Conservation (phyloP, 2,797 vertebrate genomes). For the Cynopterus sphinx region DNA sequence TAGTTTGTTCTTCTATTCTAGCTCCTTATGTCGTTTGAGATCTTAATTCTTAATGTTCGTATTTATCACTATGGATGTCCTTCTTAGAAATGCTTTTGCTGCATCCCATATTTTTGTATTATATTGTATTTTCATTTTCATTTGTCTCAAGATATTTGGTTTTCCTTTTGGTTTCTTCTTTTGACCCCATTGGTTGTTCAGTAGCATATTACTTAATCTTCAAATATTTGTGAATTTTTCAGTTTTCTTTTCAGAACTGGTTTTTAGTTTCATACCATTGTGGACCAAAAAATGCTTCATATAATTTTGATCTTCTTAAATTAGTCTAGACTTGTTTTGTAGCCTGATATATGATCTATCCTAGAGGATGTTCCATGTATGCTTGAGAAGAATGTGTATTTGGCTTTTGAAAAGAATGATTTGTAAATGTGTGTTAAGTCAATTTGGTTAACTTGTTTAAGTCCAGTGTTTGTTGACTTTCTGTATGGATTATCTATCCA, state of each 20-base stretch:
- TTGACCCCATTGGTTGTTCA: background rate
- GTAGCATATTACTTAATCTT: background rate
- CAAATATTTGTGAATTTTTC: background rate
- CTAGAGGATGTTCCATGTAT: background rate
- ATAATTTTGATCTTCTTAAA: background rate
- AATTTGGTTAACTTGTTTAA: background rate
- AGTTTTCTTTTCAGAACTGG: background rate
- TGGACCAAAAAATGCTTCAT: background rate
- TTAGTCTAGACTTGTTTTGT: background rate
- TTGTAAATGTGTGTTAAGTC: background rate
- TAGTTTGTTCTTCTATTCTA: background rate
- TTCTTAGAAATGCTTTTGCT: background rate
- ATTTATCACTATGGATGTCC: background rate
- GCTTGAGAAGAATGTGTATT: background rate
- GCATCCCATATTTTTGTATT: background rate
- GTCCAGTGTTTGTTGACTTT: background rate
- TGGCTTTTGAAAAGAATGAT: background rate
- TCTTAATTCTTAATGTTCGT: background rate
- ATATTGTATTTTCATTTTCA: background rate
- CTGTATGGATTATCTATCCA: background rate
- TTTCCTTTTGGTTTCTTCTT: background rate
- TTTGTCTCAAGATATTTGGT: background rate
- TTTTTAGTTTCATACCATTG: background rate
- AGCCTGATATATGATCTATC: background rate
- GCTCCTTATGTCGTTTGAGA: background rate